Conservation (phyloP, 2,113 vertebrate genomes). For the Burhinus bistriatus region DNA sequence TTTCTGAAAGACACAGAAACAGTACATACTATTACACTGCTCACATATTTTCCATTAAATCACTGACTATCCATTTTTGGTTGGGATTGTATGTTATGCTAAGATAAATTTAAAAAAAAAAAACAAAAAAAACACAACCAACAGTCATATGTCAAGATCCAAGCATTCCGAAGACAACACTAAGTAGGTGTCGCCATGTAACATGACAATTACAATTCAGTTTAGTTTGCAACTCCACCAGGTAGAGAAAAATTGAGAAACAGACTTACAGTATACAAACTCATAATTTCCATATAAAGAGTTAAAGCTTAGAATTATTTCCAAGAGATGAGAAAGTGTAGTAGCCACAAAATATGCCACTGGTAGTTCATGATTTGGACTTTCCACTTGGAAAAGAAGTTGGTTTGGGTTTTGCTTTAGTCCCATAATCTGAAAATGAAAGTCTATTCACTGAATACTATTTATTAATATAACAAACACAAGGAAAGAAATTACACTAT, state of each 20-base stretch:
- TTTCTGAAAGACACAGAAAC: constrained; percentile 78
- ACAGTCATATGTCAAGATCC: background rate
- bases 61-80: background rate
- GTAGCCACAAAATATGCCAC: background rate
- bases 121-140: background rate
- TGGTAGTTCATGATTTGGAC: background rate
- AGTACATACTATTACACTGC: background rate
- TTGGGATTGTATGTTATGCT: background rate
- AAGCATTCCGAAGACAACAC: background rate
- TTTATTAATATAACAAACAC: background rate
- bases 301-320: background rate
- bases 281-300: background rate
- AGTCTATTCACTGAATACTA: background rate
- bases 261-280: background rate
- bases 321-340: background rate
- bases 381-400: background rate
- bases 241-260: background rate
- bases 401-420: background rate
- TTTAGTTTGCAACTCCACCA: background rate
- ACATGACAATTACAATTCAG: background rate
- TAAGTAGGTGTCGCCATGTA: background rate
- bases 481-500: background rate
- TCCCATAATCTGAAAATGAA: background rate
- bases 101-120: background rate
- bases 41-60: background rate